Evolutionary conservation across 1,140 invertebrate species (phyloP).

Genomic region (Lutraria rhynchaena): DNA sequence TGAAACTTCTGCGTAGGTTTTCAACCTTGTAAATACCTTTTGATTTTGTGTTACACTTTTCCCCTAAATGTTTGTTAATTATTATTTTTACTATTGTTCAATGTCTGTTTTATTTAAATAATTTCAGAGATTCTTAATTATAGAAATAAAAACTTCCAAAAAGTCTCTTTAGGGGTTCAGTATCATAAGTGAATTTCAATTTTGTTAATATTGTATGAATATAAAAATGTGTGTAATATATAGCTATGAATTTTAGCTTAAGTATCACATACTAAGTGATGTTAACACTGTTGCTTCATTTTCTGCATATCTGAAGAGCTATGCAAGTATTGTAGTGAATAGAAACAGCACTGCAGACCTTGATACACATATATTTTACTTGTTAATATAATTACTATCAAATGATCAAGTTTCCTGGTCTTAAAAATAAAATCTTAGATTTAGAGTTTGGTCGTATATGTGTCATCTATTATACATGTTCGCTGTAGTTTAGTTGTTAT

Average conservation of each 20-base stretch:
- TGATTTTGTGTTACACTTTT: background rate
- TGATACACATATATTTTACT: background rate
- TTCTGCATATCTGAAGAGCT: too few relatives aligned
- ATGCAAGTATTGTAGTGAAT: too few relatives aligned
- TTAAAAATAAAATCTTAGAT: background rate
- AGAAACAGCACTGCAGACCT: too few relatives aligned
- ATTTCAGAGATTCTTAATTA: background rate
- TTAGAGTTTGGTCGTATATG: background rate
- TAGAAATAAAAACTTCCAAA: background rate
- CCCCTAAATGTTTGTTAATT: background rate
- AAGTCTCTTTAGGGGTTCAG: too few relatives aligned
- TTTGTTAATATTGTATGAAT: too few relatives aligned
- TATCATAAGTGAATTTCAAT: too few relatives aligned
- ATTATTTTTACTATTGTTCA: background rate
- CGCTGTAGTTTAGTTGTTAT: background rate
- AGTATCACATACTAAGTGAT: too few relatives aligned
- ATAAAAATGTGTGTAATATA: too few relatives aligned
- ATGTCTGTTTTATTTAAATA: background rate
- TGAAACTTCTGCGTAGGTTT: constrained; percentile 84
- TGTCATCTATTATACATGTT: background rate
- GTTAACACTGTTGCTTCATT: too few relatives aligned
- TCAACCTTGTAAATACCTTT: background rate
- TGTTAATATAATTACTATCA: background rate
- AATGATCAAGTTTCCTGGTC: background rate
- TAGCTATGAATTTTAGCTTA: too few relatives aligned